Base-by-base conservation (phyloP, 2,113 vertebrate genomes). In the Oreochromis tanganicae region DNA sequence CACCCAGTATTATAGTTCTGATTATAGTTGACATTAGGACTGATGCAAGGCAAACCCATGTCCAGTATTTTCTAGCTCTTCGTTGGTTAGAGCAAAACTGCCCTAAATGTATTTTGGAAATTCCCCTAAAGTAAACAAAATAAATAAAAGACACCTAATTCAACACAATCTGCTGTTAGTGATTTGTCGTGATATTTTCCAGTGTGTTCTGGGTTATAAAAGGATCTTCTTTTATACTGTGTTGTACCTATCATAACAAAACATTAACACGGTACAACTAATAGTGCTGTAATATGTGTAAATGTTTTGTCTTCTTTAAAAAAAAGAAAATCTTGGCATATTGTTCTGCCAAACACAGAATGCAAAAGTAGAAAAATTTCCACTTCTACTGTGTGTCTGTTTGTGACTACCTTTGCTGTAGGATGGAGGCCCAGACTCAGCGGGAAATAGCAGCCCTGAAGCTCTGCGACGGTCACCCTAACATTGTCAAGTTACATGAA, bases 401-500 rank as follows among this genome's bases (percentile, higher is more conserved):
- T 21, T 9, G 52, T 80, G 50, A 79, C 43, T 81, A 24, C 82
- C 13, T 87, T 82, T 92, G 91, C 94, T 96, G 21, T 85, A 99
- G 99, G 95, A 98, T 99, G 98, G 99, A 99, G 95, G 97, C 97
- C 36, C 99, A 98, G 90, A 98, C 98, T 6, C 98, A 99, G 94
- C 97, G 97, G 87, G 99, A 99, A 96, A 98, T 99, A 80, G 97
- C 98, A 4, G 99, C 99, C 68, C 95, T 99, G 94, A 99, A 98
- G 87, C 98, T 99, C 89, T 99, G 98, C 7, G 98, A 99, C 83
- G 97, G 97, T 88, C 99, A 99, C 90, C 99, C 99, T 2, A 99
- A 99, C 92, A 97, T 99, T n/a, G 98, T 99, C 94, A 99, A 98
- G 94, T 83, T 99, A 32, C 97, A 99, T 82, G 99, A 99, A 92